Evolutionary conservation across 1,140 invertebrate genomes (phyloP).

Genomic region (Drosophila santomea): DNA sequence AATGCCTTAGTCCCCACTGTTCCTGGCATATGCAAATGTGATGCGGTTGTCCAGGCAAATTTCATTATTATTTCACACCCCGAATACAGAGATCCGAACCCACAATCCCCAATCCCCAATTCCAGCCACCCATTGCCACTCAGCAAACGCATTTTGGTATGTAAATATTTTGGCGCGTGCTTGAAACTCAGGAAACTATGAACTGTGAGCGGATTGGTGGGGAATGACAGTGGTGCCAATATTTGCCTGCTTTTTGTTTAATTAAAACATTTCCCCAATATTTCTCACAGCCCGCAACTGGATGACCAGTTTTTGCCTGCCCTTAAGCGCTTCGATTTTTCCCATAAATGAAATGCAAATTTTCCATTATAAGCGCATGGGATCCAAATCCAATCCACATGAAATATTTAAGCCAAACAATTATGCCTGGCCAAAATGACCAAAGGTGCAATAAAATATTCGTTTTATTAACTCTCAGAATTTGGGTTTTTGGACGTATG

Average conservation of each 20-base stretch:
- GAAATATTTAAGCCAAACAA: conserved; percentile 72
- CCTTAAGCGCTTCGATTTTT: conserved; percentile 5
- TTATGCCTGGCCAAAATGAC: conserved; percentile 39
- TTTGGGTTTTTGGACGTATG: not conserved
- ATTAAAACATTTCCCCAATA: conserved; percentile 77
- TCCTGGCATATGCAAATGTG: conserved; percentile 60
- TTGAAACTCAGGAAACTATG: conserved; percentile 10
- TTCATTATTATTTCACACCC: conserved; percentile 69
- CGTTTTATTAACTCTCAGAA: conserved; percentile 1
- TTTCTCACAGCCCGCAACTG: conserved; percentile 47
- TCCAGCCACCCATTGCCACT: conserved; percentile 8
- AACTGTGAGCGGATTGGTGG: not conserved
- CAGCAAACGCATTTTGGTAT: conserved; percentile 68
- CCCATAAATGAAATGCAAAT: conserved; percentile 62
- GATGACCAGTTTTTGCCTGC: conserved; percentile 3
- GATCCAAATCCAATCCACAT: conserved; percentile 51
- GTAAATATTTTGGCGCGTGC: conserved; percentile 66
- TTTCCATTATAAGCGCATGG: conserved; percentile 28
- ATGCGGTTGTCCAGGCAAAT: conserved; percentile 56
- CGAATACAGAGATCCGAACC: conserved; percentile 13
- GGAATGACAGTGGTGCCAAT: conserved; percentile 53
- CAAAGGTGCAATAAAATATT: conserved; percentile 27
- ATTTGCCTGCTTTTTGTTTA: conserved; percentile 74
- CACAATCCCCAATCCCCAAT: conserved; percentile 1
- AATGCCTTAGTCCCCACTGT: conserved; percentile 37